A percentile compares a stretch with the other conserved stretches of the same genome.
Evolutionary conservation across 2,113 vertebrate genomes (phyloP).

Genomic region (Casuarius casuarius): DNA sequence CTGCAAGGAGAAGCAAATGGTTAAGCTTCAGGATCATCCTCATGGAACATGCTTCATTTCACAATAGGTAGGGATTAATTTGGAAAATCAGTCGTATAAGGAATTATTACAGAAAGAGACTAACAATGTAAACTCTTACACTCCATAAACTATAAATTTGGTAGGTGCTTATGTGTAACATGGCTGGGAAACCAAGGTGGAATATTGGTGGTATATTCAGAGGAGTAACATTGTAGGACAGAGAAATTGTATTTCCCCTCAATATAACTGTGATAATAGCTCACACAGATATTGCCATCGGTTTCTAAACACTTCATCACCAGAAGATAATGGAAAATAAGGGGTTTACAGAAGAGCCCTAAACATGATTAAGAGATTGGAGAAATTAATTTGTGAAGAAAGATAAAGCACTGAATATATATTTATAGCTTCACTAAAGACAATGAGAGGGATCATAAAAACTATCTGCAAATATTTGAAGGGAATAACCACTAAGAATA

Average conservation of each 20-base stretch:
- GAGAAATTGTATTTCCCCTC: not conserved
- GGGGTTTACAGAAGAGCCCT: not conserved
- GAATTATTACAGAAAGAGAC: not conserved
- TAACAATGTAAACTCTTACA: not conserved
- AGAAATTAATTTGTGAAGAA: not conserved
- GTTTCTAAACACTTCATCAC: not conserved
- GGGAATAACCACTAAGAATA: not conserved
- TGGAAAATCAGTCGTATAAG: not conserved
- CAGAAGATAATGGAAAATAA: not conserved
- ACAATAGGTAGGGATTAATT: not conserved
- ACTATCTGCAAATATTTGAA: not conserved
- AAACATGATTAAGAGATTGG: not conserved
- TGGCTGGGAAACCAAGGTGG: not conserved
- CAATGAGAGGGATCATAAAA: not conserved
- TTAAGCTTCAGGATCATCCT: not conserved
- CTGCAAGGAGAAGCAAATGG: accelerated
- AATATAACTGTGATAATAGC: not conserved
- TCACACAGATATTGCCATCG: not conserved
- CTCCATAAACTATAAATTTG: not conserved
- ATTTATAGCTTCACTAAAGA: not conserved
- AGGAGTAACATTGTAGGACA: not conserved
- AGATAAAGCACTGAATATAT: not conserved
- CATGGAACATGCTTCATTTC: not conserved
- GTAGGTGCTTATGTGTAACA: not conserved
- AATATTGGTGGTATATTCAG: not conserved